phyloP scores from a whole-genome alignment of 2,797 vertebrate genomes.

The Triplophysa yarkandensis region DNA sequence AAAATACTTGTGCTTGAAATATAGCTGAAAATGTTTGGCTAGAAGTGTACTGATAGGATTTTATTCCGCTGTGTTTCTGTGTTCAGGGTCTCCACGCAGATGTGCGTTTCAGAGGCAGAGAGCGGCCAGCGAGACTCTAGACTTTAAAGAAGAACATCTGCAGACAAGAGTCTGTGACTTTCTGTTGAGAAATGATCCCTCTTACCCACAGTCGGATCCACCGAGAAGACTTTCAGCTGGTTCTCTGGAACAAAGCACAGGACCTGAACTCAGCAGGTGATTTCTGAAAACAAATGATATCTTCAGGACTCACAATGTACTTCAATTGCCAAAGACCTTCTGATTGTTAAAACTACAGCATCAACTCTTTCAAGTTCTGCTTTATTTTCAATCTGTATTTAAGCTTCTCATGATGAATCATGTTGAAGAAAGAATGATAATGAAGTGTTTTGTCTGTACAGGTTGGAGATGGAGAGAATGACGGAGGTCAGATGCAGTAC shows the following conservation, averaged over 20 bases:
- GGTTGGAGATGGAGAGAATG: slow-evolving; percentile 80
- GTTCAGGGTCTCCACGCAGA: slow-evolving; percentile 86
- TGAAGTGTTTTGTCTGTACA: slow-evolving; percentile 66
- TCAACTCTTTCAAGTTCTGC: too few relatives aligned
- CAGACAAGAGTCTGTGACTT: slow-evolving; percentile 69
- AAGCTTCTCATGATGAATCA: too few relatives aligned
- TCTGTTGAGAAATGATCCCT: slow-evolving; percentile 72
- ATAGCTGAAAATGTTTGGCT: too few relatives aligned
- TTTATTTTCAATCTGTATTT: too few relatives aligned
- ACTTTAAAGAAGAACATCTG: slow-evolving; percentile 81
- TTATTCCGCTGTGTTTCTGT: too few relatives aligned
- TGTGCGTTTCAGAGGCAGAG: slow-evolving; percentile 92
- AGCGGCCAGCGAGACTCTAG: slow-evolving; percentile 92
- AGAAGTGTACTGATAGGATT: too few relatives aligned
- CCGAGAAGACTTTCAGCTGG: slow-evolving; percentile 78
- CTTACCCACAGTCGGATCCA: slow-evolving; percentile 68
- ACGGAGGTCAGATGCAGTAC: slow-evolving; percentile 60
- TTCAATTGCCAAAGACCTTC: too few relatives aligned
- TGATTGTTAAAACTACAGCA: too few relatives aligned
- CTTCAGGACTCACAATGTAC: too few relatives aligned
- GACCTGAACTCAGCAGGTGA: slow-evolving; percentile 87
- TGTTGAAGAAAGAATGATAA: too few relatives aligned
- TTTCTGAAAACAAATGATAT: too few relatives aligned
- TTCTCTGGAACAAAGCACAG: slow-evolving; percentile 73
- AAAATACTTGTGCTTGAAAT: too few relatives aligned